Conservation (phyloP, 2,113 vertebrate genomes). For the Speoplatyrhinus poulsoni region DNA sequence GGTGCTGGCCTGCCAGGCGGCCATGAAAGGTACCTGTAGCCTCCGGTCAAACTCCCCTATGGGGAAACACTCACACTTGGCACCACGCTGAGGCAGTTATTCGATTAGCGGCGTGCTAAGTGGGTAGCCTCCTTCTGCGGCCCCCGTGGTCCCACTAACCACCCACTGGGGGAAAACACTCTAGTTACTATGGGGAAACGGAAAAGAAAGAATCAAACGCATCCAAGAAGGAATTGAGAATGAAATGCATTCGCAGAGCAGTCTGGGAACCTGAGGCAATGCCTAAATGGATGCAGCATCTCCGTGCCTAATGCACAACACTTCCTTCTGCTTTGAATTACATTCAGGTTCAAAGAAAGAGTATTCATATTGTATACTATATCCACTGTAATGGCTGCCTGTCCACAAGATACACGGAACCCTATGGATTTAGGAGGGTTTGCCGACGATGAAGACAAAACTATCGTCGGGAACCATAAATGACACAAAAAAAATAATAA, state of each 20-base stretch:
- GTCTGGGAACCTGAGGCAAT: conserved; percentile 10
- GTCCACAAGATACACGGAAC: too few species aligned
- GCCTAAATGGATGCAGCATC: too few species aligned
- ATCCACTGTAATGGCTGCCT: too few species aligned
- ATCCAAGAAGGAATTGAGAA: conserved; percentile 1
- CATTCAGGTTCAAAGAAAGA: too few species aligned
- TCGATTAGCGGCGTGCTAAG: conserved; percentile 83
- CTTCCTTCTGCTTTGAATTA: too few species aligned
- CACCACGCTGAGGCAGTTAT: conserved; percentile 86
- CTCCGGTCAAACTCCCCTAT: conserved; percentile 73
- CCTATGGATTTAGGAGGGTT: background rate
- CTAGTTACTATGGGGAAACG: conserved; percentile 59
- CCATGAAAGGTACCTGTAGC: conserved; percentile 88
- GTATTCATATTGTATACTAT: too few species aligned
- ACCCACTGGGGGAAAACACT: conserved; percentile 72
- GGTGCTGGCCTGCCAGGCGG: conserved; percentile 74
- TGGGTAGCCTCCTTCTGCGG: conserved; percentile 73
- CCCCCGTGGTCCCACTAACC: conserved; percentile 45
- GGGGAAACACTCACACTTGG: conserved; percentile 79
- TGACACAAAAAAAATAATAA: background rate
- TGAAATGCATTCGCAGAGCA: conserved; percentile 5
- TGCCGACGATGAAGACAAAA: background rate
- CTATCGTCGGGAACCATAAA: background rate
- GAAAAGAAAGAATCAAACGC: conserved; percentile 55
- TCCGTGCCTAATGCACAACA: too few species aligned